Base-by-base conservation (phyloP, 2,888 invertebrate species). In the Lithophane semibrunnea region DNA sequence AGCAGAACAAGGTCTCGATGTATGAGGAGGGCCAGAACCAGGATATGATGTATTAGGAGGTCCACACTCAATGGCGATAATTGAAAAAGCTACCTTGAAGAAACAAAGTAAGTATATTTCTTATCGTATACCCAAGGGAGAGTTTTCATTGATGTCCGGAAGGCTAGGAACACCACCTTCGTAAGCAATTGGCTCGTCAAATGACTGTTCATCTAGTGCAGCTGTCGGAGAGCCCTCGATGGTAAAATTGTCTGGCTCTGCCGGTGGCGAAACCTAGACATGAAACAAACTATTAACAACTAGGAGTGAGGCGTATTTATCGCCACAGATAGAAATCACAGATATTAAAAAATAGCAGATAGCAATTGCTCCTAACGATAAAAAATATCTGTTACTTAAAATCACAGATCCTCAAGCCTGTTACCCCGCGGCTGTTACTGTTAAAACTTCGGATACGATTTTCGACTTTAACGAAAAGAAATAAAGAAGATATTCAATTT, bases 101-200 rank as follows among this genome's bases (percentile, higher is more conserved):
- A 63, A 13, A 12, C 18, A 29, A 29, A 37, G 37, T 37, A 37
- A 7, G 12, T 47, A 60, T n/a, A 10, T 10, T 60, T 37, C 8
- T 70, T 12, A 63, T 73, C 74, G 12, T 61, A 37, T 37, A 84
- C 84, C 84, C 75, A 86, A 83, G 52, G 86, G 79, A 75, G 75
- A 83, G 70, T 86, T 80, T 69, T 84, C 86, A 67, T 83, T 82
- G 60, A 83, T 86, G 56, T 86, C 80, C 58, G 83, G 86, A 60
- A 83, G 80, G 66, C 64, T 86, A 61, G 77, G 63, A 16, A 61
- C 60, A 52, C 16, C 71, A 66, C 75, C 24, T 21, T 83, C 76
- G 68, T 68, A 73, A 47, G 65, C 29, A 52, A 37, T 60, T 42
- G 80, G 77, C 63, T 86, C 82, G 8, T 80, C 78, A 10, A 79